A percentile compares a stretch with the other conserved stretches of the same genome.
These are phyloP conservation scores for Bufo gargarizans DNA, from an alignment of 2,113 vertebrate species.

Conservation along the genomic window DNA sequence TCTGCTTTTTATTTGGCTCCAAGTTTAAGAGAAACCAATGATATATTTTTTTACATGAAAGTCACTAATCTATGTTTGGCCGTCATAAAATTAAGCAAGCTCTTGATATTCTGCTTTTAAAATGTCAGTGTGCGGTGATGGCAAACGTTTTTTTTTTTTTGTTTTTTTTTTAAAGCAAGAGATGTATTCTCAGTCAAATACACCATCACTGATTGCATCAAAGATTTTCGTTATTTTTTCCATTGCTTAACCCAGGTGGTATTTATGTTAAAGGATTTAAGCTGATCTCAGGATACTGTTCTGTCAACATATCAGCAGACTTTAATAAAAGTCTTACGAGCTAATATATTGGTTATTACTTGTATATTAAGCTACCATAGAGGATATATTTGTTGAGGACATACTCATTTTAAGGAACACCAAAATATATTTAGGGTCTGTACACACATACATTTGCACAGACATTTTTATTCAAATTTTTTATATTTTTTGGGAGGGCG, in stretches of 20 bases:
- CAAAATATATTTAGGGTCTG: too few relatives aligned
- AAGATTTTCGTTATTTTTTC: conserved; percentile 57
- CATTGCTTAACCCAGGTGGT: conserved; percentile 20
- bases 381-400: conserved; percentile 28
- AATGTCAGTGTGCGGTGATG: conserved; percentile 56
- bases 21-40: conserved; percentile 36
- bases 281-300: conserved; percentile 51
- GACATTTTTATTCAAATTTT: too few relatives aligned
- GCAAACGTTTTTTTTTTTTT: conserved; percentile 58
- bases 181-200: conserved; percentile 56
- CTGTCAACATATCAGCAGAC: conserved; percentile 50
- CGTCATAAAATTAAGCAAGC: conserved; percentile 60
- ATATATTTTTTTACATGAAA: conserved; percentile 52
- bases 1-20: conserved; percentile 2
- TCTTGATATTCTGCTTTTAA: conserved; percentile 57
- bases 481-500: too few relatives aligned
- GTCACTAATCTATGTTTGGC: conserved; percentile 56
- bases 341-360: conserved; percentile 53
- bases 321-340: conserved; percentile 57
- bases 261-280: conserved; percentile 43
- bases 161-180: too few relatives aligned
- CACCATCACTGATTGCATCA: conserved; percentile 40
- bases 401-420: background rate
- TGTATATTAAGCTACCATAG: conserved; percentile 36
- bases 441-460: too few relatives aligned